Evolutionary conservation across 2,113 vertebrate species (phyloP), one percentile per base, ranked within the genome.

Genomic region (Mohoua ochrocephala): DNA sequence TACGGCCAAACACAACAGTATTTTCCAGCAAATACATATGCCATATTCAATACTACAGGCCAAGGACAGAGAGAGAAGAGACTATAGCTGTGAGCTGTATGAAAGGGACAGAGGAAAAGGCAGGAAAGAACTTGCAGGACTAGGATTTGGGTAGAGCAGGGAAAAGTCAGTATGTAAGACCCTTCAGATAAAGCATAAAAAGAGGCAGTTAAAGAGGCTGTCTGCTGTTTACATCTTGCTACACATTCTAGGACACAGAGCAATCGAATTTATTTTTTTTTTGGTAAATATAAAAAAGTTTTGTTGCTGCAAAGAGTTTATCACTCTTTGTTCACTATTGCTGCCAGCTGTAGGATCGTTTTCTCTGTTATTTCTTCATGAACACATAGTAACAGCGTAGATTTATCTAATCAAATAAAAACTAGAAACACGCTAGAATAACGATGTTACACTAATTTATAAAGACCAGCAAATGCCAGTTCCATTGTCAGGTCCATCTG

Each of bases 91-190:
- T 42, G 21, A 65, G 26, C 7, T 45, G 7, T 26, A 21, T 31
- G 47, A 83, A 89, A 86, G 17, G 7, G 30, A 59, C 16, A 45
- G 13, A 41, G 12, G 57, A 69, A 84, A 85, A 77, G 54, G 19
- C 19, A 76, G 42, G 20, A 80, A 94, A 92, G 31, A 83, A 88
- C 15, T 61, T 91, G 24, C 44, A 94, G 19, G 19, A 64, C 37
- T 31, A 79, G 45, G 21, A 87, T 47, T 44, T 14, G 1, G 14
- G 30, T 23, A 47, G 6, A 37, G 6, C 2, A 0, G 0, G 6
- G 9, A 59, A 79, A 23, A 69, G 50, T 47, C 33, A 49, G 2
- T 52, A 39, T 42, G 11, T 12, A 12, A 82, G 21, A 80, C 14
- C 19, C 18, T 81, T 80, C 64, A 91, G 39, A 53, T 28, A 59